These are phyloP conservation scores for Panopea generosa DNA, from an alignment of 2,888 invertebrate genomes.

Conservation along the genomic window DNA sequence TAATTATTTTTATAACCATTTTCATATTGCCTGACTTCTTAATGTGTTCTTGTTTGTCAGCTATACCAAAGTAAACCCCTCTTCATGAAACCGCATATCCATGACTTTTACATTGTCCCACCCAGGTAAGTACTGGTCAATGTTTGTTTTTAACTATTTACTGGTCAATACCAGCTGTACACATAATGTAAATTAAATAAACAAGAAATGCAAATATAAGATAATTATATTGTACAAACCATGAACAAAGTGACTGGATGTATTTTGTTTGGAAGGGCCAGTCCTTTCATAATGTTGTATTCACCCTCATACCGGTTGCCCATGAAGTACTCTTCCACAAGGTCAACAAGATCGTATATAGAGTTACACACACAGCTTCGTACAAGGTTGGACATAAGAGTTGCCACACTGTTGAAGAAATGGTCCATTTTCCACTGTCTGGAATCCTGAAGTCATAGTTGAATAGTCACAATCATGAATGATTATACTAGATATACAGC, in stretches of 20 bases:
- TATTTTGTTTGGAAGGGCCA: conserved; percentile 77
- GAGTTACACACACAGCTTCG: conserved; percentile 82
- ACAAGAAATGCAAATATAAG: too few species aligned
- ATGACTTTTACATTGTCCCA: too few species aligned
- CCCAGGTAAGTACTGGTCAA: too few species aligned
- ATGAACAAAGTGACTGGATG: conserved; percentile 81
- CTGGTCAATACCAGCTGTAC: too few species aligned
- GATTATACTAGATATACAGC: too few species aligned
- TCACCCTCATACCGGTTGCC: conserved; percentile 83
- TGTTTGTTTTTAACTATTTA: too few species aligned
- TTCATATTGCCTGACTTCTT: too few species aligned
- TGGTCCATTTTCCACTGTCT: conserved; percentile 87
- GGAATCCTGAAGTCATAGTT: conserved; percentile 64
- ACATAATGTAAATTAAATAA: too few species aligned
- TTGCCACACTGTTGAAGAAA: conserved; percentile 90
- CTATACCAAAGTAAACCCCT: too few species aligned
- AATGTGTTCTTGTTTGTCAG: too few species aligned
- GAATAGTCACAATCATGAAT: neutral
- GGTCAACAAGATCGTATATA: conserved; percentile 81
- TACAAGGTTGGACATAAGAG: conserved; percentile 92
- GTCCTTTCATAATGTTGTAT: conserved; percentile 79
- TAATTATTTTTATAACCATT: too few species aligned
- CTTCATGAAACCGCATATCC: too few species aligned
- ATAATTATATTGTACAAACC: conserved; percentile 70
- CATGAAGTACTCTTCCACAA: conserved; percentile 80